A percentile compares a stretch with the other conserved stretches of the same genome.
phyloP scores from a whole-genome alignment of 2,113 vertebrate species.

The Phylloscopus trochilus region DNA sequence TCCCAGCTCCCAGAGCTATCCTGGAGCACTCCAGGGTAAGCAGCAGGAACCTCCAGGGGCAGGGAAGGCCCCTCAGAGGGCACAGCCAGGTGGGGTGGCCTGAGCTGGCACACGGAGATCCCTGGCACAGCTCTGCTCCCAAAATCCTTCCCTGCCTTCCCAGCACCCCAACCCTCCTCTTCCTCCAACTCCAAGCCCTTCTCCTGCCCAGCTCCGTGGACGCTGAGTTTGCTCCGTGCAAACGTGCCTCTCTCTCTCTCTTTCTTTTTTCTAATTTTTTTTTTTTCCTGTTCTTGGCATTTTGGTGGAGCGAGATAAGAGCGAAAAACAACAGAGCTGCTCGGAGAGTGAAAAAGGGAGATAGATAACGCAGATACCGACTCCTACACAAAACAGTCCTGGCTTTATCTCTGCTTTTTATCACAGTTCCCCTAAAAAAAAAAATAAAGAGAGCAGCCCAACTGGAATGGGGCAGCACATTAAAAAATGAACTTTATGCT shows the following conservation, averaged over 20 bases:
- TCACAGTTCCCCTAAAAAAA: slow-evolving; percentile 77
- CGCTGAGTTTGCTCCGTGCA: neutral
- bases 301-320: slow-evolving; percentile 94
- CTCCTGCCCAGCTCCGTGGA: fast-evolving
- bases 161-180: neutral
- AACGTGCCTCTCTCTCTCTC: slow-evolving; percentile 69
- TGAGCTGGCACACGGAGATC: neutral
- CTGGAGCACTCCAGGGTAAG: neutral
- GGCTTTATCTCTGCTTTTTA: slow-evolving; percentile 92
- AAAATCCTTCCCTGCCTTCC: neutral
- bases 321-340: slow-evolving; percentile 93
- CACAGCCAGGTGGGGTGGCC: neutral
- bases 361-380: slow-evolving; percentile 96
- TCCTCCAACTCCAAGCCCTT: neutral
- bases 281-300: slow-evolving; percentile 94
- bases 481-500: slow-evolving; percentile 78
- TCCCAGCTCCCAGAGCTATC: neutral
- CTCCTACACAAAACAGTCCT: slow-evolving; percentile 94
- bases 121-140: neutral
- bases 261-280: slow-evolving; percentile 79
- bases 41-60: neutral
- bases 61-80: neutral
- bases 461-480: slow-evolving; percentile 77
- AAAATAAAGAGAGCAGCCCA: slow-evolving; percentile 71
- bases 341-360: slow-evolving; percentile 90